A percentile compares a stretch with the other conserved stretches of the same genome.
These are phyloP conservation scores for Hystrix cristata DNA, from an alignment of 2,113 vertebrate species.

Conservation along the genomic window DNA sequence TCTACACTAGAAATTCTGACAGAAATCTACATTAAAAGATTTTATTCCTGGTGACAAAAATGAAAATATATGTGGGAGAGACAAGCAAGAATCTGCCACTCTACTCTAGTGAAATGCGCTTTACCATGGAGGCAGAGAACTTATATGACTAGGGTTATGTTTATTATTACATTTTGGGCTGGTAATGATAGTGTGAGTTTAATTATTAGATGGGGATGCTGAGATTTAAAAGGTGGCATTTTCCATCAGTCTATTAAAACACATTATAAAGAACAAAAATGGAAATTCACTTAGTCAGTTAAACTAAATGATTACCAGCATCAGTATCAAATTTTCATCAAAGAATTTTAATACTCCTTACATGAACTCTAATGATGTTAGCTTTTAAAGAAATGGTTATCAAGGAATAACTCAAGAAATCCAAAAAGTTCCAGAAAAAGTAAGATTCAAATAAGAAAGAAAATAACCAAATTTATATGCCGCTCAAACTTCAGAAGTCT, in stretches of 20 bases:
- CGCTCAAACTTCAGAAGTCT: background rate
- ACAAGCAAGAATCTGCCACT: background rate
- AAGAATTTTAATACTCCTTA: slow-evolving; percentile 45
- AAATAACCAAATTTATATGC: background rate
- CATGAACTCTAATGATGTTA: background rate
- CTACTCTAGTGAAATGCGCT: background rate
- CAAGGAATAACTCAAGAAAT: background rate
- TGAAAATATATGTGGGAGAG: background rate
- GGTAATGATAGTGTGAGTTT: background rate
- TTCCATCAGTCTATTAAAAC: slow-evolving; percentile 57
- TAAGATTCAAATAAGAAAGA: background rate
- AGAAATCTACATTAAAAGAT: background rate
- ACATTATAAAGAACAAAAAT: slow-evolving; percentile 55
- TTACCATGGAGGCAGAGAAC: background rate
- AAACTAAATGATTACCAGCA: slow-evolving; percentile 49
- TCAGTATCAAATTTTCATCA: slow-evolving; percentile 49
- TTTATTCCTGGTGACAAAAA: slow-evolving; percentile 4
- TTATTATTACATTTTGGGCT: slow-evolving; percentile 23
- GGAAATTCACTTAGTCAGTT: slow-evolving; percentile 41
- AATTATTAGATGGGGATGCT: background rate
- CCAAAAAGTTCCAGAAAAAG: background rate
- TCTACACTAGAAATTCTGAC: background rate
- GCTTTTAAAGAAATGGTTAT: slow-evolving; percentile 32
- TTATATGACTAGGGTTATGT: background rate
- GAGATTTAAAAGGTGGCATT: slow-evolving; percentile 33